Percentiles rank a stretch among this genome's conserved stretches.
These are phyloP conservation scores for Astyanax mexicanus DNA, from an alignment of 2,797 vertebrate genomes.

Conservation along the genomic window DNA sequence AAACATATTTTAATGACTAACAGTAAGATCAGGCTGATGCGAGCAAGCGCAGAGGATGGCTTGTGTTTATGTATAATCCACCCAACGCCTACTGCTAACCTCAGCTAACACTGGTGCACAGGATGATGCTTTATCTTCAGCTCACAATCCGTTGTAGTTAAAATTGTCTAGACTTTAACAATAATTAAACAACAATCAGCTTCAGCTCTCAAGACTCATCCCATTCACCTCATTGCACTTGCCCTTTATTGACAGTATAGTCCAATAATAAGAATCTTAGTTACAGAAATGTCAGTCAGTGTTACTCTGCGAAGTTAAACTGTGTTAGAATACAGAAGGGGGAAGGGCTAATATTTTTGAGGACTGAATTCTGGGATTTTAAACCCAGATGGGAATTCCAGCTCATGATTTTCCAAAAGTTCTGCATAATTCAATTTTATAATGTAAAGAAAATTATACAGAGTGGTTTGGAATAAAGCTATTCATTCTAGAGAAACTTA, in stretches of 20 bases:
- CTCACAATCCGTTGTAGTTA: background rate
- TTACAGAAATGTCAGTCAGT: background rate
- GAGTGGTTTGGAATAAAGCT: background rate
- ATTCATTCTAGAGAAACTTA: too few species aligned
- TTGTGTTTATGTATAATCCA: background rate
- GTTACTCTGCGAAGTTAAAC: background rate
- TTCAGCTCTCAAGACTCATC: slow-evolving; percentile 16
- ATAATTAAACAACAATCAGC: too few species aligned
- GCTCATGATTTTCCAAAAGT: background rate
- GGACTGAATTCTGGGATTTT: background rate
- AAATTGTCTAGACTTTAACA: background rate
- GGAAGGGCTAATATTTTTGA: too few species aligned
- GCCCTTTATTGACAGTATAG: slow-evolving; percentile 21
- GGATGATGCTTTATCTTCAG: background rate
- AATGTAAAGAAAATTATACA: background rate
- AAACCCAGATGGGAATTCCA: background rate
- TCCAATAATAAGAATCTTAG: background rate
- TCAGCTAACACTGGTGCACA: background rate
- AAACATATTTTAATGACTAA: slow-evolving; percentile 1
- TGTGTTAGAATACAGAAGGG: background rate
- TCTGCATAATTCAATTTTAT: background rate
- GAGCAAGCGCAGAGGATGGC: background rate
- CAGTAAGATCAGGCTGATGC: slow-evolving; percentile 3
- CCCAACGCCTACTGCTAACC: background rate
- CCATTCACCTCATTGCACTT: slow-evolving; percentile 36